A percentile compares a stretch with the other conserved stretches of the same genome.
Evolutionary conservation across 2,888 invertebrate genomes (phyloP).

Genomic region (Xanthia icteritia): DNA sequence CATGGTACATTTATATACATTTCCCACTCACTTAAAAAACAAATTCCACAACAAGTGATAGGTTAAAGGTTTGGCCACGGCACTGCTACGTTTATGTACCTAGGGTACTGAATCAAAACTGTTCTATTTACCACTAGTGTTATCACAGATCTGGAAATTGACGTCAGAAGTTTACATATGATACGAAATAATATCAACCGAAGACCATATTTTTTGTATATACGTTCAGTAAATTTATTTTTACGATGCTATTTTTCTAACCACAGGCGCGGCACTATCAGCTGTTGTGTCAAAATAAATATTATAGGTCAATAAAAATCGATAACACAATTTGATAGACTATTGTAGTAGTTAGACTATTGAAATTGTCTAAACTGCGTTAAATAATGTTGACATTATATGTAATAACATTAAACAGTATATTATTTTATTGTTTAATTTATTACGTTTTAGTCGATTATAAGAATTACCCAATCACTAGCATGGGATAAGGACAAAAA

Average conservation of each 20-base stretch:
- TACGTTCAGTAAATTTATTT: slow-evolving; percentile 11
- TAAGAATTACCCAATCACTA: background rate
- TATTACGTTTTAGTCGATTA: slow-evolving; percentile 31
- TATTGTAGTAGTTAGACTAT: too few species aligned
- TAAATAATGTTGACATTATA: background rate
- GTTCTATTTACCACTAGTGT: slow-evolving; percentile 29
- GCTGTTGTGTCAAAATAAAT: slow-evolving; percentile 45
- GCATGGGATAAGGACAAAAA: background rate
- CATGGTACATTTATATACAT: background rate
- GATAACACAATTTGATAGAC: background rate
- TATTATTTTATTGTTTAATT: fast-evolving
- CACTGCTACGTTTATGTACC: slow-evolving; percentile 16
- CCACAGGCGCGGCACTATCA: slow-evolving; percentile 27
- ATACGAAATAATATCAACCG: background rate
- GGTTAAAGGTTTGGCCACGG: background rate
- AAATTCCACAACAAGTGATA: background rate
- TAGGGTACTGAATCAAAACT: background rate
- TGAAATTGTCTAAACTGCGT: background rate
- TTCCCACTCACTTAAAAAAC: background rate
- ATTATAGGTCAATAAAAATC: slow-evolving; percentile 19
- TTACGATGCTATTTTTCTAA: slow-evolving; percentile 18
- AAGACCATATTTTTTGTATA: background rate
- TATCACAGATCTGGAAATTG: slow-evolving; percentile 39
- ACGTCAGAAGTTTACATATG: background rate
- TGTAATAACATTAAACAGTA: background rate